phyloP scores from a whole-genome alignment of 2,113 vertebrate genomes.

The Sisor rabdophorus region DNA sequence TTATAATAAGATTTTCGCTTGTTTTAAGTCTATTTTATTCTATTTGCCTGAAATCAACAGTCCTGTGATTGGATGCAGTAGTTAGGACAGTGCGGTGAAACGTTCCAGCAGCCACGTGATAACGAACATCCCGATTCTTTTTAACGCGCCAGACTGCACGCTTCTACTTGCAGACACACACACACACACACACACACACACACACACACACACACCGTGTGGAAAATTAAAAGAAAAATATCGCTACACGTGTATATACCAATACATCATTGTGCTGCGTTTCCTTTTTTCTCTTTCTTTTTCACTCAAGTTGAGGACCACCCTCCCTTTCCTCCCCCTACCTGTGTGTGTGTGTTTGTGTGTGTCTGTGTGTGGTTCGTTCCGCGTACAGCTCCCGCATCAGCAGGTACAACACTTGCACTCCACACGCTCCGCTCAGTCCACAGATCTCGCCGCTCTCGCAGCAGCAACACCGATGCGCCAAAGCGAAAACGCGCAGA shows the following conservation, averaged over 20 bases:
- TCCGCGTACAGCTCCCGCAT: slow-evolving; percentile 20
- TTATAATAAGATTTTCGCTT: no score
- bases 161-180: neutral
- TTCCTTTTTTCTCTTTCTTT: neutral
- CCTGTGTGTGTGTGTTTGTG: neutral
- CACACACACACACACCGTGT: neutral
- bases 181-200: neutral
- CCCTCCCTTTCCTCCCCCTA: neutral
- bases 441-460: neutral
- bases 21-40: neutral
- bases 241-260: no score
- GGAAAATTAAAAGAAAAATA: neutral
- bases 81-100: no score
- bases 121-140: no score
- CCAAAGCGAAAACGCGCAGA: neutral
- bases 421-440: slow-evolving; percentile 22
- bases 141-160: no score
- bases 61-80: no score
- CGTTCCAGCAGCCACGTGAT: no score
- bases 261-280: neutral
- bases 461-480: neutral
- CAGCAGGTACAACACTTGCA: slow-evolving; percentile 16
- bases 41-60: no score
- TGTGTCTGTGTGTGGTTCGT: slow-evolving; percentile 24
- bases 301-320: neutral